A percentile compares a stretch with the other conserved stretches of the same genome.
phyloP scores from a whole-genome alignment of 2,113 vertebrate genomes.

The Engraulis encrasicolus region DNA sequence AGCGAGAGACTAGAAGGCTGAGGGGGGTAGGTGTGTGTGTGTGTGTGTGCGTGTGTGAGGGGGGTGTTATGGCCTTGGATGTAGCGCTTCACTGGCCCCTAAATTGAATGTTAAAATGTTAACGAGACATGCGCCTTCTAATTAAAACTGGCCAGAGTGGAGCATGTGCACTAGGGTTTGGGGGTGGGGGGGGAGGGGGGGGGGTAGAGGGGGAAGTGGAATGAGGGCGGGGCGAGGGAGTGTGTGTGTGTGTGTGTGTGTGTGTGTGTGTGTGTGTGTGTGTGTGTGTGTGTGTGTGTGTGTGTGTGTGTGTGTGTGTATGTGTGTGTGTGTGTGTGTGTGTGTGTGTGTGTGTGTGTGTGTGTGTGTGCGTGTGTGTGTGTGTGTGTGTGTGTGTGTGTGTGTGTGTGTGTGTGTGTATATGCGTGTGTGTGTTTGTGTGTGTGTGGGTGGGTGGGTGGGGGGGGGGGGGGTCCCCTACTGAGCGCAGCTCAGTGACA shows the following conservation, averaged over 20 bases:
- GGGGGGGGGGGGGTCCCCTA: slow-evolving; percentile 52
- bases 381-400: slow-evolving; percentile 33
- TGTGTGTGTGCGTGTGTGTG: not conserved
- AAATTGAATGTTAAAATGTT: slow-evolving; percentile 83
- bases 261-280: slow-evolving; percentile 33
- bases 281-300: slow-evolving; percentile 38
- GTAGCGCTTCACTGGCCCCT: slow-evolving; percentile 70
- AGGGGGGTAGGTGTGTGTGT: too few species aligned
- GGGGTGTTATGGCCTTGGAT: slow-evolving; percentile 17
- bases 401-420: slow-evolving; percentile 39
- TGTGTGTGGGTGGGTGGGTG: slow-evolving; percentile 35
- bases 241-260: not conserved
- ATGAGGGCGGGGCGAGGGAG: too few species aligned
- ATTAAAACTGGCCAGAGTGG: slow-evolving; percentile 70
- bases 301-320: not conserved
- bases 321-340: slow-evolving; percentile 33
- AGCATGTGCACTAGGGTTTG: slow-evolving; percentile 50
- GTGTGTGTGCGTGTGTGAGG: too few species aligned
- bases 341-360: slow-evolving; percentile 38
- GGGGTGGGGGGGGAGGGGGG: slow-evolving; percentile 53
- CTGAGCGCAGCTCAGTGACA: slow-evolving; percentile 57
- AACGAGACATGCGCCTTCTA: slow-evolving; percentile 76
- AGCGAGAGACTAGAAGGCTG: not conserved
- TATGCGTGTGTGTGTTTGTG: too few species aligned
- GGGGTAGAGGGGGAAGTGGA: slow-evolving; percentile 44